Evolutionary conservation across 2,113 vertebrate species (phyloP), one percentile per base, ranked within the genome.

Genomic region (Trachemys scripta): DNA sequence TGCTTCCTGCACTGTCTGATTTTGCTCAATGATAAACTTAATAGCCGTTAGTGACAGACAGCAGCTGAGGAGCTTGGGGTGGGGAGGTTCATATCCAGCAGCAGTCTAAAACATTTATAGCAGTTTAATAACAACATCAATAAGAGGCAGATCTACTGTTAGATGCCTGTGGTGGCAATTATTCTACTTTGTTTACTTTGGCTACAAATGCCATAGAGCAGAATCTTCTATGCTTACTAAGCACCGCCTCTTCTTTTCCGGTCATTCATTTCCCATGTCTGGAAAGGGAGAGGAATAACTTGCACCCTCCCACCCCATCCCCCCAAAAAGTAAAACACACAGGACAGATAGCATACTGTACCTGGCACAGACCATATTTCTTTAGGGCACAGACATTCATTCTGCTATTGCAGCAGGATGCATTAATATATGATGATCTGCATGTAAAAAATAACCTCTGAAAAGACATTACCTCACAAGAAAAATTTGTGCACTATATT

Each of bases 391-490:
- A 93, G 51, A 76, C 11, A 6, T 29, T 76, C 54, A 31, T 45
- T 75, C 42, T 42, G 31, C 59, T 72, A 22, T 24, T 80, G 84
- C 1, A 69, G 79, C 92, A 96, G 93, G 89, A 92, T 80, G 59
- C 51, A n/a, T 92, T 89, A 86, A 42, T 14, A 84, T 51, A 93
- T 89, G 72, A 0, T 5, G 80, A 62, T 78, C 93, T 1, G 1
- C 88, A 80, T 81, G 54, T 81, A 91, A 97, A 91, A 96, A 65
- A 27, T 1, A 90, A 85, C 94, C 88, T 93, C 45, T 87, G 82
- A 96, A 97, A 97, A 80, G 93, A 96, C 96, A 92, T 98, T 96
- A 97, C 95, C 95, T 98, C 97, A 97, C 50, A 27, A 87, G 92
- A 94, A 97, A 98, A 90, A 95, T 97, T 96, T 79, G 93, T 95